Percentiles rank a stretch among this genome's conserved stretches.
phyloP scores from a whole-genome alignment of 2,113 vertebrate genomes.

The Erpornis zantholeuca region DNA sequence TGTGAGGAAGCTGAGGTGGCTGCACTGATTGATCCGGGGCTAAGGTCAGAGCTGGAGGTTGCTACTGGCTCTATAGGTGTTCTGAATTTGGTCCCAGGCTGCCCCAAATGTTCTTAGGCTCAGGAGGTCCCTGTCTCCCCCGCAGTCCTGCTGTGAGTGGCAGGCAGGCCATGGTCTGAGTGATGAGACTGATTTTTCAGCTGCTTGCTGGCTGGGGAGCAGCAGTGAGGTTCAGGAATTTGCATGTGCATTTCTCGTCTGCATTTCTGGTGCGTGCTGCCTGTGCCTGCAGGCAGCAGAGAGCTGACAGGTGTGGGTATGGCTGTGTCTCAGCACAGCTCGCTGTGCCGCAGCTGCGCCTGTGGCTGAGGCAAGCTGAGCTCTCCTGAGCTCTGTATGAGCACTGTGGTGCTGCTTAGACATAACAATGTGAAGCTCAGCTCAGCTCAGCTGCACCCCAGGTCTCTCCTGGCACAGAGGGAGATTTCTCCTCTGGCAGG shows the following conservation, averaged over 20 bases:
- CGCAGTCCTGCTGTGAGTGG: neutral
- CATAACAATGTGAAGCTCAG: accelerated
- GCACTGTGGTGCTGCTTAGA: neutral
- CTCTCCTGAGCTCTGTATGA: neutral
- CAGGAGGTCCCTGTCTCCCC: neutral
- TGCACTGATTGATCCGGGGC: neutral
- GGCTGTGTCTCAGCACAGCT: neutral
- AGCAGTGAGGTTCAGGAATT: neutral
- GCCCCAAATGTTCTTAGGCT: neutral
- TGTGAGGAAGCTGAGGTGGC: neutral
- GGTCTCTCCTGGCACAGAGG: neutral
- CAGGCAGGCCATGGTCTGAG: accelerated
- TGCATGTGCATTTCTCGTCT: neutral
- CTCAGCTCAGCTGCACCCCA: neutral
- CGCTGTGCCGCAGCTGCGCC: accelerated
- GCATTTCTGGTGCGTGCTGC: neutral
- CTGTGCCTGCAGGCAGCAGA: neutral
- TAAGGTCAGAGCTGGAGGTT: neutral
- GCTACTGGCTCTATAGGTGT: neutral
- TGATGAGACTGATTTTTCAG: neutral
- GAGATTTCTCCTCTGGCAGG: neutral
- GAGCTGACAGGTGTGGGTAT: neutral
- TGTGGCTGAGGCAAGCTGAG: neutral
- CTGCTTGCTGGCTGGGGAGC: neutral
- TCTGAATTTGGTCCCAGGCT: neutral